phyloP scores from a whole-genome alignment of 2,888 invertebrate species.

The Cheilosia vernalis region DNA sequence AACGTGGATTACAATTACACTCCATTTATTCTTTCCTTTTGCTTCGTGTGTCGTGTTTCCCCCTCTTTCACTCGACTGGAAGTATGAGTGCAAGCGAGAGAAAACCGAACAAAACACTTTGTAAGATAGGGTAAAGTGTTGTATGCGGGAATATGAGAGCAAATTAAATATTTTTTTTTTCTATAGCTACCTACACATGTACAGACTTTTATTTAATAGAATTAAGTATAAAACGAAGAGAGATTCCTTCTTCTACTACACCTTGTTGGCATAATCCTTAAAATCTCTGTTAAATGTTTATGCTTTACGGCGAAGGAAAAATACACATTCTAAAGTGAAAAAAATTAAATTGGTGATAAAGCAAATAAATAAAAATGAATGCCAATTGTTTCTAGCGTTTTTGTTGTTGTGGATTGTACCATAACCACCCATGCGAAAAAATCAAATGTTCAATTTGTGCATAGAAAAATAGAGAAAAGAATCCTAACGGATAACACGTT shows the following conservation, averaged over 20 bases:
- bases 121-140: slow-evolving; percentile 42
- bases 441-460: slow-evolving; percentile 20
- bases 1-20: slow-evolving; percentile 70
- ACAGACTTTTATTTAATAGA: slow-evolving; percentile 57
- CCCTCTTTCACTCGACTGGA: slow-evolving; percentile 48
- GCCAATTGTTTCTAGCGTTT: slow-evolving; percentile 51
- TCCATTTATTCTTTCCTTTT: slow-evolving; percentile 21
- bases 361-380: slow-evolving; percentile 36
- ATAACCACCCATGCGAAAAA: background rate
- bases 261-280: slow-evolving; percentile 30
- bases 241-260: slow-evolving; percentile 43
- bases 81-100: slow-evolving; percentile 50
- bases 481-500: slow-evolving; percentile 52
- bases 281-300: slow-evolving; percentile 13
- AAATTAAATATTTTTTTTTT: slow-evolving; percentile 61
- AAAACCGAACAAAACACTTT: slow-evolving; percentile 3
- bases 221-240: slow-evolving; percentile 52
- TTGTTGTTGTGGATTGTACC: slow-evolving; percentile 14
- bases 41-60: slow-evolving; percentile 21
- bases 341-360: slow-evolving; percentile 20
- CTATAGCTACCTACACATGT: slow-evolving; percentile 17
- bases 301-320: slow-evolving; percentile 40
- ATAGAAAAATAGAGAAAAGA: slow-evolving; percentile 13
- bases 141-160: slow-evolving; percentile 54
- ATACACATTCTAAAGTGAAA: slow-evolving; percentile 29